Percentiles rank a stretch among this genome's conserved stretches.
phyloP scores from a whole-genome alignment of 2,888 invertebrate species.

The Apodemia zela region DNA sequence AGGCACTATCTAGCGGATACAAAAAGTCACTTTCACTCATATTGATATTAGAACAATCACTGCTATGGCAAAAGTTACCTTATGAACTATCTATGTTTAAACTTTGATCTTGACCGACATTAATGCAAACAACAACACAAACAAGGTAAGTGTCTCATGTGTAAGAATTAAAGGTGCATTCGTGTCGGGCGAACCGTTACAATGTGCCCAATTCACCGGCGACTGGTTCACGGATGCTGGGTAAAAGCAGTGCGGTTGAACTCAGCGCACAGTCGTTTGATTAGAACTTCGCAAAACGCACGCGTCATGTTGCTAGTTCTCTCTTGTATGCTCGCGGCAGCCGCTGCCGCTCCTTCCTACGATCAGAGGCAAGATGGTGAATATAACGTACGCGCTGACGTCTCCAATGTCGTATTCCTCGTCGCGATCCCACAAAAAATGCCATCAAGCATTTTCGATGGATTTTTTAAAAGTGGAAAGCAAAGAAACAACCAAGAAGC shows the following conservation, averaged over 20 bases:
- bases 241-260: constrained; percentile 65
- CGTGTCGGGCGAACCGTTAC: constrained; percentile 71
- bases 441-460: constrained; percentile 39
- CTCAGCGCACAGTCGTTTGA: constrained; percentile 54
- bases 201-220: constrained; percentile 67
- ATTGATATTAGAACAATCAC: background rate
- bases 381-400: constrained; percentile 85
- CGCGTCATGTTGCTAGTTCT: constrained; percentile 57
- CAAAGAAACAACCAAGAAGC: constrained; percentile 30
- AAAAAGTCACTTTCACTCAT: constrained; percentile 8
- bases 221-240: constrained; percentile 64
- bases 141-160: constrained; percentile 36
- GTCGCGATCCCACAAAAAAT: constrained; percentile 77
- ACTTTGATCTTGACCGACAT: constrained; percentile 15
- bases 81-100: background rate
- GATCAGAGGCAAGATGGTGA: constrained; percentile 90
- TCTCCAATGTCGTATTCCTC: constrained; percentile 87
- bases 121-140: constrained; percentile 17
- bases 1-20: too few species aligned
- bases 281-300: constrained; percentile 48
- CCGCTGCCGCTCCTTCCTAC: constrained; percentile 60
- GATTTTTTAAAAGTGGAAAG: constrained; percentile 39
- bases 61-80: background rate
- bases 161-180: constrained; percentile 39
- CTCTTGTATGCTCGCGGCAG: constrained; percentile 46